A percentile compares a stretch with the other conserved stretches of the same genome.
Conservation (phyloP, 2,888 invertebrate genomes). For the Silvanus unidentatus region DNA sequence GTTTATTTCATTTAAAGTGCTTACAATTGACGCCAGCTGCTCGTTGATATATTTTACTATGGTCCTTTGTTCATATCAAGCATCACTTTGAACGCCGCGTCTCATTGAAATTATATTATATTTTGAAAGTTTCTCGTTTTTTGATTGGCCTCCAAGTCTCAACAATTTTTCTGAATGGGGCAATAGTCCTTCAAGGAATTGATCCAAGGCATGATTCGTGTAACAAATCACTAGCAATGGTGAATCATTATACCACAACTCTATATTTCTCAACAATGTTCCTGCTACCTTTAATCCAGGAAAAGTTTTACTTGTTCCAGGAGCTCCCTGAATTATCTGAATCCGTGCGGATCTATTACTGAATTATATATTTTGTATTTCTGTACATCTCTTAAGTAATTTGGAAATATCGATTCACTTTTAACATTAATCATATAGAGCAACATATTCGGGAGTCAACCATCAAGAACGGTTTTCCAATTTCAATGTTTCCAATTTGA, state of each 20-base stretch:
- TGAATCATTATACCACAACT: constrained; percentile 39
- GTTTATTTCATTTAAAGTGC: too few species aligned
- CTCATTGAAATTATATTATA: constrained; percentile 49
- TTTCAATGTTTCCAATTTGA: constrained; percentile 45
- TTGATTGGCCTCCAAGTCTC: constrained; percentile 65
- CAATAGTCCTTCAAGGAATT: constrained; percentile 69
- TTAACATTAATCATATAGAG: constrained; percentile 59
- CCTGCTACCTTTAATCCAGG: constrained; percentile 70
- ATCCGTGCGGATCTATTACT: constrained; percentile 43
- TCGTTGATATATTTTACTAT: too few species aligned
- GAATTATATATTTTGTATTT: too few species aligned
- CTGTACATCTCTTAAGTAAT: too few species aligned
- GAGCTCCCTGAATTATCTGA: constrained; percentile 78
- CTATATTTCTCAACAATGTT: constrained; percentile 56
- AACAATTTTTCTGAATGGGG: constrained; percentile 55
- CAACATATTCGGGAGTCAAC: constrained; percentile 68
- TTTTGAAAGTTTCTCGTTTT: constrained; percentile 51
- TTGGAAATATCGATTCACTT: constrained; percentile 17
- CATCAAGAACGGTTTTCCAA: constrained; percentile 50
- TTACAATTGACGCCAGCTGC: too few species aligned
- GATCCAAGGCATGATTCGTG: constrained; percentile 84
- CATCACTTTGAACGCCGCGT: constrained; percentile 40
- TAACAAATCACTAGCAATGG: constrained; percentile 75
- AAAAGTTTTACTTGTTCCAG: constrained; percentile 83
- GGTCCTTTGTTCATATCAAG: too few species aligned